A percentile compares a stretch with the other conserved stretches of the same genome.
Evolutionary conservation across 2,797 vertebrate species (phyloP).

Genomic region (Poecilia picta): DNA sequence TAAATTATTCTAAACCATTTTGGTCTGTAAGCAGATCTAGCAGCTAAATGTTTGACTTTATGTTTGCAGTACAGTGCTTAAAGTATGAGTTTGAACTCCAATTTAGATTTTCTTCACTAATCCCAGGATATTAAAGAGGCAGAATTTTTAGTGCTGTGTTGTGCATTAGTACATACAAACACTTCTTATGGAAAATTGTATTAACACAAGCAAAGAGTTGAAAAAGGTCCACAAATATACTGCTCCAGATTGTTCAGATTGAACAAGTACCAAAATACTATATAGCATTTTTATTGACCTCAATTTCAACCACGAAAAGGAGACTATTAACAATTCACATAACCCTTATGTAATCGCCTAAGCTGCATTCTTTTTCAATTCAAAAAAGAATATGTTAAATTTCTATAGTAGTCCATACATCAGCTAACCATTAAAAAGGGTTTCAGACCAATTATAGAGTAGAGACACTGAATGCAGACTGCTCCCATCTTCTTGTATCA

Average conservation of each 20-base stretch:
- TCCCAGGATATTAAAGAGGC: background rate
- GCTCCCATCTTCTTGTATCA: conserved; percentile 41
- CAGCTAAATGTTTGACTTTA: background rate
- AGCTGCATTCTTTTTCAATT: background rate
- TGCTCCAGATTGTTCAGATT: background rate
- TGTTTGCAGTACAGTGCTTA: background rate
- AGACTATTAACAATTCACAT: conserved; percentile 5
- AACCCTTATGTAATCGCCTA: background rate
- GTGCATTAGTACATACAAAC: background rate
- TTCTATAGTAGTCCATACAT: conserved; percentile 9
- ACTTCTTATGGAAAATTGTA: background rate
- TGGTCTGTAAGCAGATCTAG: background rate
- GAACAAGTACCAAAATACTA: background rate
- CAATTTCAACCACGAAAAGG: conserved; percentile 10
- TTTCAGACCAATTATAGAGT: background rate
- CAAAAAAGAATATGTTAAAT: background rate
- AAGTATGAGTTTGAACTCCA: background rate
- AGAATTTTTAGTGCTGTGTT: background rate
- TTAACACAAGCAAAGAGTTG: background rate
- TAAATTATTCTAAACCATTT: background rate
- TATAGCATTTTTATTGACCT: conserved; percentile 7
- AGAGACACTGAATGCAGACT: conserved; percentile 16
- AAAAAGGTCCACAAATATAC: conserved; percentile 2
- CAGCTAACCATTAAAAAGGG: conserved; percentile 30
- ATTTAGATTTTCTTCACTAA: background rate